Conservation (phyloP, 2,797 vertebrate genomes). For the Champsocephalus gunnari region DNA sequence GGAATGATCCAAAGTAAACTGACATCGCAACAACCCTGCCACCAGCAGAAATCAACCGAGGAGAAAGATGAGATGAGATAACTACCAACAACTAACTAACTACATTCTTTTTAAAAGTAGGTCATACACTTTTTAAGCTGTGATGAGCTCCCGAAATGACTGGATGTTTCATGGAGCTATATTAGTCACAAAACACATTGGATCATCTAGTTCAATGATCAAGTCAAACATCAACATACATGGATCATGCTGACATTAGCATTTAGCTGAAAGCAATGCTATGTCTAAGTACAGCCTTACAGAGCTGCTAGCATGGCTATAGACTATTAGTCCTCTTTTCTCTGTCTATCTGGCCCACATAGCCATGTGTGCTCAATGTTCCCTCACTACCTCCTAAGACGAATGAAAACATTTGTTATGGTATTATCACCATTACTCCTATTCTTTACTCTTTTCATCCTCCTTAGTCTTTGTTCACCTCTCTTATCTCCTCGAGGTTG, state of each 20-base stretch:
- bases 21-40: constrained; percentile 59
- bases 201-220: background rate
- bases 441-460: constrained; percentile 13
- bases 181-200: constrained; percentile 3
- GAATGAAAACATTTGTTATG: constrained; percentile 37
- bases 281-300: too few species aligned
- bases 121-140: constrained; percentile 63
- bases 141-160: constrained; percentile 37
- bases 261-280: constrained; percentile 2
- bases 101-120: constrained; percentile 67
- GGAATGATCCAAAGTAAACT: constrained; percentile 70
- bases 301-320: background rate
- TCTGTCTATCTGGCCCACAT: constrained; percentile 18
- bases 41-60: constrained; percentile 59
- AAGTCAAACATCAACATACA: background rate
- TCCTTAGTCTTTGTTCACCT: constrained; percentile 29
- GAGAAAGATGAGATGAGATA: constrained; percentile 67
- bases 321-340: background rate
- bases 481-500: constrained; percentile 37
- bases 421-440: constrained; percentile 4
- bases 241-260: background rate
- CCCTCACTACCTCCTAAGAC: constrained; percentile 12
- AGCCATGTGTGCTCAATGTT: background rate
- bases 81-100: constrained; percentile 60
- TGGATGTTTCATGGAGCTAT: background rate